A percentile compares a stretch with the other conserved stretches of the same genome.
Evolutionary conservation across 2,888 invertebrate species (phyloP).

Genomic region (Lepetodrilus schrolli): DNA sequence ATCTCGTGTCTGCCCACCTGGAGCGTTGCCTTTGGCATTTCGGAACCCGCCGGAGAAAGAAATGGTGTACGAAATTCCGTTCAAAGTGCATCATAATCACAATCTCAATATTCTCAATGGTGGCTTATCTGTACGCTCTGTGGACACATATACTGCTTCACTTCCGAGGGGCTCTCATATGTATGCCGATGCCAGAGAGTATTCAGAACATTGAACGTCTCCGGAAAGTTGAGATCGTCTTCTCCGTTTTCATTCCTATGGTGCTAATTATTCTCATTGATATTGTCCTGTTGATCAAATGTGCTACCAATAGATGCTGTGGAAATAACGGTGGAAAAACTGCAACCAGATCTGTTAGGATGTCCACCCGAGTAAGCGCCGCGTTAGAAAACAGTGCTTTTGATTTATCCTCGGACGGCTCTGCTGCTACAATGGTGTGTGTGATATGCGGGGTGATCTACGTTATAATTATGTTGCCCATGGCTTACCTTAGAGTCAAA

Average conservation of each 20-base stretch:
- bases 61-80: slow-evolving; percentile 45
- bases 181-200: slow-evolving; percentile 57
- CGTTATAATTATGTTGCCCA: slow-evolving; percentile 38
- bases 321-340: neutral
- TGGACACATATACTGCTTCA: slow-evolving; percentile 42
- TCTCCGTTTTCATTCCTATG: slow-evolving; percentile 53
- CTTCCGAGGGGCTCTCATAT: slow-evolving; percentile 33
- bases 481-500: slow-evolving; percentile 35
- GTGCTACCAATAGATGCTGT: neutral
- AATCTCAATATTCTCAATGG: slow-evolving; percentile 43
- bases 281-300: slow-evolving; percentile 29
- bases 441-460: slow-evolving; percentile 39
- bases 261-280: slow-evolving; percentile 39
- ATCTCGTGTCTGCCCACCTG: slow-evolving; percentile 42
- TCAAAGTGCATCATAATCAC: slow-evolving; percentile 47
- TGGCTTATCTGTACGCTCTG: slow-evolving; percentile 44
- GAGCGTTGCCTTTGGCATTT: slow-evolving; percentile 41
- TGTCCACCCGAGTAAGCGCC: slow-evolving; percentile 22
- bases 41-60: slow-evolving; percentile 33
- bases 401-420: slow-evolving; percentile 36
- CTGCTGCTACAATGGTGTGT: slow-evolving; percentile 34
- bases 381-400: slow-evolving; percentile 11
- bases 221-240: slow-evolving; percentile 58
- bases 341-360: neutral
- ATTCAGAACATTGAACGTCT: slow-evolving; percentile 50